Conservation (phyloP, 2,888 invertebrate species). For the Papilio demoleus region DNA sequence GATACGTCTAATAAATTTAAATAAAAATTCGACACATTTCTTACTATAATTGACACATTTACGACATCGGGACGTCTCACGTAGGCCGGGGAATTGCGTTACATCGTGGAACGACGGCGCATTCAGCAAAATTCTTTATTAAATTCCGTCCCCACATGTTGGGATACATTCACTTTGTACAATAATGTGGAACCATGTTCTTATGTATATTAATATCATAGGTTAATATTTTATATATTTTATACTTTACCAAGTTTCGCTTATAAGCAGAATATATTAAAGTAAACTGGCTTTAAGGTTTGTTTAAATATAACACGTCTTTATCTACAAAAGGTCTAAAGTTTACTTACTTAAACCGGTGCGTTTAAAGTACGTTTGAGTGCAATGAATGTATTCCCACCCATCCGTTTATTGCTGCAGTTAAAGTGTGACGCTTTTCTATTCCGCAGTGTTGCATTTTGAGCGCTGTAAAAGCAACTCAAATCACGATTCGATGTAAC, state of each 20-base stretch:
- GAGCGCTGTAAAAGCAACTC: no score
- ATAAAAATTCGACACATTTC: constrained; percentile 11
- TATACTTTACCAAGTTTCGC: background rate
- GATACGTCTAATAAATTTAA: background rate
- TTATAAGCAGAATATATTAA: background rate
- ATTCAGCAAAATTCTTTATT: constrained; percentile 30
- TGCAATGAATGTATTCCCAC: no score
- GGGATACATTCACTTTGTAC: constrained; percentile 5
- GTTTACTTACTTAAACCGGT: no score
- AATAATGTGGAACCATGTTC: constrained; percentile 12
- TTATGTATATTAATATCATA: constrained; percentile 4
- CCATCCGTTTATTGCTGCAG: no score
- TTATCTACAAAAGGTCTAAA: no score
- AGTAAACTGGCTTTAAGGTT: background rate
- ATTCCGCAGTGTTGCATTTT: no score
- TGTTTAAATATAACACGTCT: no score
- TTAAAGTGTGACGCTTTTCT: no score
- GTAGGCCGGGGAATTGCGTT: constrained; percentile 27
- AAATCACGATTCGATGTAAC: no score
- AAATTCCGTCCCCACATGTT: constrained; percentile 25
- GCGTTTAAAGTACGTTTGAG: no score
- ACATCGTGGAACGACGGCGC: constrained; percentile 9
- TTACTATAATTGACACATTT: constrained; percentile 12
- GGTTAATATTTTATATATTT: background rate
- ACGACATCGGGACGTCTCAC: constrained; percentile 10